Evolutionary conservation across 2,888 invertebrate species (phyloP).

Genomic region (Apocheima hispidaria): DNA sequence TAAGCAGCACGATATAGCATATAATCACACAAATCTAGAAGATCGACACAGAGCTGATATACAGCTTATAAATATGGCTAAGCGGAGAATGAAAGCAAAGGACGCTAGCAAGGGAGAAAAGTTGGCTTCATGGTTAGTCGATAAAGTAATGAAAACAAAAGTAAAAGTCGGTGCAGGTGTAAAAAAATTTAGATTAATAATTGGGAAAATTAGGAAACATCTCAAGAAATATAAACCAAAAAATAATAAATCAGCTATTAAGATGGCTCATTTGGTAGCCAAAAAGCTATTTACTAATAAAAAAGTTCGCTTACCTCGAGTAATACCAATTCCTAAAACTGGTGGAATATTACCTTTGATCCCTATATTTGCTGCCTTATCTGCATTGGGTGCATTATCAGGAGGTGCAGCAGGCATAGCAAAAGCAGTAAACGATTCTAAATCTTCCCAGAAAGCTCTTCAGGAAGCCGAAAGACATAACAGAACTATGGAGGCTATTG

Average conservation of each 20-base stretch:
- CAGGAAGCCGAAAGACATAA: constrained; percentile 5
- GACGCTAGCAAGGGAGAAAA: constrained; percentile 17
- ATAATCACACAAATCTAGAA: constrained; percentile 30
- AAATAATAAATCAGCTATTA: constrained; percentile 1
- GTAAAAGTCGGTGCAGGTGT: neutral
- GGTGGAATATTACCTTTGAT: constrained; percentile 18
- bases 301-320: neutral
- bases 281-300: neutral
- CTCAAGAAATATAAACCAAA: constrained; percentile 6
- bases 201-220: neutral
- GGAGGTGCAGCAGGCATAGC: constrained; percentile 16
- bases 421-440: constrained; percentile 18
- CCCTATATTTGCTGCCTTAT: constrained; percentile 9
- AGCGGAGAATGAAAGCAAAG: neutral
- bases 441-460: neutral
- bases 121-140: constrained; percentile 5
- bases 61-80: neutral
- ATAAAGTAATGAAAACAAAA: constrained; percentile 23
- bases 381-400: constrained; percentile 9
- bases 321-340: constrained; percentile 17
- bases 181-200: neutral
- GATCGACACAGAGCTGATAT: too few species aligned
- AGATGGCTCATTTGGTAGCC: constrained; percentile 4
- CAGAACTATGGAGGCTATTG: neutral
- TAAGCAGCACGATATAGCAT: constrained; percentile 46